Conservation (phyloP, 1,140 invertebrate genomes). For the Oncopeltus fasciatus region DNA sequence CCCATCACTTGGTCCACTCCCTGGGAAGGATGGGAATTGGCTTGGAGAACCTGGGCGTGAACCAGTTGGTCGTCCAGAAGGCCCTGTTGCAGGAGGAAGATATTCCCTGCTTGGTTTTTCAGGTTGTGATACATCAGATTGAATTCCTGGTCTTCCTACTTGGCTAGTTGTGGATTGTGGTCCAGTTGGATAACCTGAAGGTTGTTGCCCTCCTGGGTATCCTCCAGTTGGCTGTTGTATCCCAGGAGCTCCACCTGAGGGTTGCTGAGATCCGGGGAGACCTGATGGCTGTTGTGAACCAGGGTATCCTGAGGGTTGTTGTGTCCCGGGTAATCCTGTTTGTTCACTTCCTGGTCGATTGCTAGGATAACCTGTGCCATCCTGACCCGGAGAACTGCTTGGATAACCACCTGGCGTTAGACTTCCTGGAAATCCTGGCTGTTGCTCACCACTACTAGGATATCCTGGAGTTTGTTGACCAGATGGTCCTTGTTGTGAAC, state of each 20-base stretch:
- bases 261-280: conserved; percentile 22
- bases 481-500: conserved; percentile 16
- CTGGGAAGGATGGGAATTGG: background rate
- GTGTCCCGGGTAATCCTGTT: conserved; percentile 17
- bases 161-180: conserved; percentile 11
- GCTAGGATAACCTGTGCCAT: conserved; percentile 19
- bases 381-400: conserved; percentile 12
- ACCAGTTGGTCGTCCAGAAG: conserved; percentile 9
- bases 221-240: background rate
- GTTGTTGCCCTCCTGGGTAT: background rate
- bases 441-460: conserved; percentile 11
- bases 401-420: conserved; percentile 16
- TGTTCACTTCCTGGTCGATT: conserved; percentile 25
- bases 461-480: conserved; percentile 11
- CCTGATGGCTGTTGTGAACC: conserved; percentile 20
- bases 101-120: conserved; percentile 24
- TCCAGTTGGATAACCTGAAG: background rate
- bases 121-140: background rate
- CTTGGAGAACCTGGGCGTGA: background rate
- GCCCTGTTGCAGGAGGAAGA: conserved; percentile 21
- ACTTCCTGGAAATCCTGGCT: conserved; percentile 21
- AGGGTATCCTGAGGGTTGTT: conserved; percentile 22
- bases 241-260: conserved; percentile 18
- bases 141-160: conserved; percentile 6
- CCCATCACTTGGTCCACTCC: background rate